Base-by-base conservation (phyloP, 2,797 vertebrate genomes). In the Pelodytes ibericus region DNA sequence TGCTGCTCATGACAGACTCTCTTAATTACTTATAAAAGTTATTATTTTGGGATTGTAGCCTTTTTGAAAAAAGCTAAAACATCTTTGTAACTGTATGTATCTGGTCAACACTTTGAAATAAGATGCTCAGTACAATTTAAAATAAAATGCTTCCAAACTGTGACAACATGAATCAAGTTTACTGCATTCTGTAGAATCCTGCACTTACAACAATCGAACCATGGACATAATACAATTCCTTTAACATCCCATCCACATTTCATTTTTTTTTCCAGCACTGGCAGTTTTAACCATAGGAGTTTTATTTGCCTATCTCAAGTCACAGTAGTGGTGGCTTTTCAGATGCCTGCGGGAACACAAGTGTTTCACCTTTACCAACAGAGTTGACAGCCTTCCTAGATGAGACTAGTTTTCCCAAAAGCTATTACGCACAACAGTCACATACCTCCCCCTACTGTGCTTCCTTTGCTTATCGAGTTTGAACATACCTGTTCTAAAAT, bases 321-420 rank as follows among this genome's bases (percentile, higher is more conserved):
- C 80, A 69, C 73, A 79, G 80, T 73, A 77, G 79, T 79, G 27
- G 59, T 27, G 36, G 62, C 61, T 62, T 44, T 74, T 71, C 61
- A 70, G 74, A 75, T 64, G 67, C 66, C 77, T 74, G 70, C 75
- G 24, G 27, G 70, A 78, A 77, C 57, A 68, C 75, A 74, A 77
- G 69, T 72, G 68, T 33, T 64, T 30, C 31, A 74, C 72, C 60
- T 60, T 61, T 65, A 31, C 51, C 57, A 69, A 69, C 57, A 75
- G 75, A 59, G 59, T 63, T 65, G 61, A 69, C 59, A 80, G 72
- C 74, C 69, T 75, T 74, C 69, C 60, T 67, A 69, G 59, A 80
- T 77, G 65, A 75, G 71, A 69, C 47, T 59, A 66, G 72, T 51
- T 77, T 74, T 64, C 80, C 72, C 78, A 36, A 53, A 33, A 81